A percentile compares a stretch with the other conserved stretches of the same genome.
Conservation (phyloP, 2,888 invertebrate species). For the Ochropacha duplaris region DNA sequence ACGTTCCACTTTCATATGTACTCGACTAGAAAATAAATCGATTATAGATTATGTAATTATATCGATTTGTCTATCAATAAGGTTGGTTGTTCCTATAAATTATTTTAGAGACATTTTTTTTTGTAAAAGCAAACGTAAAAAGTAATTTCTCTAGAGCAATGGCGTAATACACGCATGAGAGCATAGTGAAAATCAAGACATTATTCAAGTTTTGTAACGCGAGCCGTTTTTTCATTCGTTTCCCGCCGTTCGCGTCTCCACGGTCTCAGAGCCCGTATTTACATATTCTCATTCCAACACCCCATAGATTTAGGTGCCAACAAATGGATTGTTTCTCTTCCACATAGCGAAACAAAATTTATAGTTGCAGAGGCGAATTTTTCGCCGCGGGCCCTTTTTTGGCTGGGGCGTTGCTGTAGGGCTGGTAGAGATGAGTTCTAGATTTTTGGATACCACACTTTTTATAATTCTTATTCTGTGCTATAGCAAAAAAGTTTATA, state of each 20-base stretch:
- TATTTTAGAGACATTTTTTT: too few species aligned
- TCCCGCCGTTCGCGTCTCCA: constrained; percentile 8
- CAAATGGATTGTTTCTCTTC: constrained; percentile 76
- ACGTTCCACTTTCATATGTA: background rate
- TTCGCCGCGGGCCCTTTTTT: constrained; percentile 23
- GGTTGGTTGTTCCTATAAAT: too few species aligned
- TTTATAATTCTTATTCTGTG: background rate
- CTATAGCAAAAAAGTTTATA: background rate
- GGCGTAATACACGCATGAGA: background rate
- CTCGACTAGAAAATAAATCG: background rate
- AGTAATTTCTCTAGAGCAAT: background rate
- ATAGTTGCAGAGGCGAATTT: constrained; percentile 62
- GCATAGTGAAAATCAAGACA: constrained; percentile 37
- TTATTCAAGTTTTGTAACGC: constrained; percentile 32
- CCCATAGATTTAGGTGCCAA: constrained; percentile 70
- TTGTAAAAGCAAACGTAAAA: background rate
- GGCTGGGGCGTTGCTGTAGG: constrained; percentile 6
- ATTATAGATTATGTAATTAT: background rate
- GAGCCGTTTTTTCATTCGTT: constrained; percentile 21
- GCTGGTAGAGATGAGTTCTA: background rate
- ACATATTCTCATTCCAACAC: constrained; percentile 63
- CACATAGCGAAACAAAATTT: constrained; percentile 61
- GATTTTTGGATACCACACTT: background rate
- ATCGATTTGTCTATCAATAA: too few species aligned
- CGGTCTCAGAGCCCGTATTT: constrained; percentile 50